Evolutionary conservation across 2,888 invertebrate genomes (phyloP).

Genomic region (Luperina testacea): DNA sequence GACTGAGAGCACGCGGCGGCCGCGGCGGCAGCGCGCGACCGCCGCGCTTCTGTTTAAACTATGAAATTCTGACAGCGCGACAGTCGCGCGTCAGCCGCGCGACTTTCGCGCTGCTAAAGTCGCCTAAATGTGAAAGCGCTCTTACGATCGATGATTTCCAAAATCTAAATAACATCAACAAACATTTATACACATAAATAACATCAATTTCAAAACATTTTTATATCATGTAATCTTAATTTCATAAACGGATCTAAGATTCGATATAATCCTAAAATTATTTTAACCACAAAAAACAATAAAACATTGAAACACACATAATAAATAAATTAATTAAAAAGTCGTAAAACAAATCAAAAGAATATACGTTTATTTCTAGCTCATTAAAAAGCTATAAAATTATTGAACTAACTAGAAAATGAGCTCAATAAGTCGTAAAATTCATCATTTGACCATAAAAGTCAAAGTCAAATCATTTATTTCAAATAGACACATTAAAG

Average conservation of each 20-base stretch:
- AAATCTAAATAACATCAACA: not conserved
- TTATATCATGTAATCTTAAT: not conserved
- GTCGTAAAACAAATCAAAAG: slow-evolving; percentile 13
- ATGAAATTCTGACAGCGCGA: no score
- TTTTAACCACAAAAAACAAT: not conserved
- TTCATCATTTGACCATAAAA: not conserved
- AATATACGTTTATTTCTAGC: not conserved
- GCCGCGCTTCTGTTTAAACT: no score
- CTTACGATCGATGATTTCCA: slow-evolving; percentile 27
- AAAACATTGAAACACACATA: not conserved
- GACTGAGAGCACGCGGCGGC: no score
- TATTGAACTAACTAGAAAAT: slow-evolving; percentile 3
- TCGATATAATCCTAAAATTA: not conserved
- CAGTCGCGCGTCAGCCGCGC: no score
- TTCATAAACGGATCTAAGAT: not conserved
- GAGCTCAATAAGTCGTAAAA: slow-evolving; percentile 23
- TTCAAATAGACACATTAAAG: no score
- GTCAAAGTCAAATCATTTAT: no score
- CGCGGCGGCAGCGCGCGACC: no score
- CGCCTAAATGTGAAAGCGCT: no score
- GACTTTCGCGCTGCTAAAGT: no score
- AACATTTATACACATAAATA: not conserved
- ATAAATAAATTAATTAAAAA: slow-evolving; percentile 25
- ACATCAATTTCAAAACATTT: not conserved
- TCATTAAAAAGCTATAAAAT: slow-evolving; percentile 41